Evolutionary conservation across 2,113 vertebrate genomes (phyloP), one percentile per base, ranked within the genome.

Genomic region (Sisor rabdophorus): DNA sequence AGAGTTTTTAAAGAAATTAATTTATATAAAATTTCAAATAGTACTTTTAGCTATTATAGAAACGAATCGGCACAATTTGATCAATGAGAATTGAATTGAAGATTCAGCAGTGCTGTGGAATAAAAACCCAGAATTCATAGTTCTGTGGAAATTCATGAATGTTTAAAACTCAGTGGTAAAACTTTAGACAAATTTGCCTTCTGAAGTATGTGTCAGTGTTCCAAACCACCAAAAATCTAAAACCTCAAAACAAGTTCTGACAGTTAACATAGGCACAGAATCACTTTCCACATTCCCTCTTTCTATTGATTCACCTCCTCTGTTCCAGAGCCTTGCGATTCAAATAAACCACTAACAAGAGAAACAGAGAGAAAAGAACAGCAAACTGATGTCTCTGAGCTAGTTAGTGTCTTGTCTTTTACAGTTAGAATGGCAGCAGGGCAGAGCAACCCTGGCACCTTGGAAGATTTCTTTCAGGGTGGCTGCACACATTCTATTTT

Each of bases 401-500:
- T 77, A 73, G 70, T 82, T 77, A 82, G 77, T 54, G 70, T 55
- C 58, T 72, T 79, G 61, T 76, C 48, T 77, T 40, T 48, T 9
- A 0, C 36, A 30, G 22, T 19, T 13, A 75, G 61, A 67, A 71
- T 65, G 24, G 17, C 76, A 78, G 76, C 24, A 16, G 78, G 59
- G 76, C 68, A 82, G 53, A 61, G 68, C 68, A 15, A 17, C 72
- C 52, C 3, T 16, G 63, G 32, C 48, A 24, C 59, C 71, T 72
- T 71, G 28, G 47, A 76, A 59, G 19, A 68, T 68, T 44, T 72
- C 73, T 60, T 73, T 79, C 48, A 44, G 74, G 63, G 63, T 68
- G 74, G 40, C 60, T 82, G 60, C 73, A 2, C 74, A 72, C 28
- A 28, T 48, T 60, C 54, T 76, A 26, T 76, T 64, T 75, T 48